Conservation (phyloP, 2,113 vertebrate genomes). For the Cinclus cinclus region DNA sequence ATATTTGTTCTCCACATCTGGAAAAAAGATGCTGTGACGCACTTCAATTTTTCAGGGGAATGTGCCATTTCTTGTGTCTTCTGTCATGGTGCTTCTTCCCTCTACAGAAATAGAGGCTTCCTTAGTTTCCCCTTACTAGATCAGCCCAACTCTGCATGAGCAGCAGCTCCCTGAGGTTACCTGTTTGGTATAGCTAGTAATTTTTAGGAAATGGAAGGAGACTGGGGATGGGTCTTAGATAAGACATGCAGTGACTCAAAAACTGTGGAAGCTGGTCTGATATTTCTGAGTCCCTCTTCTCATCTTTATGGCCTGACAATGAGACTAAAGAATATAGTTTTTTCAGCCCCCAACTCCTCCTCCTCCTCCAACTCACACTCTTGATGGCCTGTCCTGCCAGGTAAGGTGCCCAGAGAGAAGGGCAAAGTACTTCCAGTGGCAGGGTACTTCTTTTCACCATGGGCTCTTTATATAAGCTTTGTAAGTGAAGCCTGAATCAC, state of each 20-base stretch:
- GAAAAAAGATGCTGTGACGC: neutral
- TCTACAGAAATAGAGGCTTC: neutral
- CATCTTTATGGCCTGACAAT: neutral
- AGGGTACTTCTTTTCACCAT: neutral
- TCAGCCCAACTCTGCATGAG: neutral
- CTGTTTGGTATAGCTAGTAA: neutral
- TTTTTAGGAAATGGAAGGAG: neutral
- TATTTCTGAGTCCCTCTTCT: neutral
- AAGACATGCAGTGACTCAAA: neutral
- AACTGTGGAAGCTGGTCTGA: neutral
- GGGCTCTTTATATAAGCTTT: neutral
- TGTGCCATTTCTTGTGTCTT: neutral
- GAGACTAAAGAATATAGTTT: neutral
- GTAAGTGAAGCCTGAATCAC: neutral
- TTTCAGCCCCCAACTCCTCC: neutral
- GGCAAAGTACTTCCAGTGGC: neutral
- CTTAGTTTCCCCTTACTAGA: neutral
- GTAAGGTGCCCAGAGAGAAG: neutral
- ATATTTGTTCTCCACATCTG: neutral
- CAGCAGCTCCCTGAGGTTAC: neutral
- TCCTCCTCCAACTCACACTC: neutral
- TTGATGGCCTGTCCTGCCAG: neutral
- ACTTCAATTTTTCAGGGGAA: neutral
- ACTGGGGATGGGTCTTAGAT: neutral
- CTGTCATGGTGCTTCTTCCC: neutral